These are phyloP conservation scores for Anas platyrhynchos DNA, from an alignment of 2,113 vertebrate genomes.

Conservation along the genomic window DNA sequence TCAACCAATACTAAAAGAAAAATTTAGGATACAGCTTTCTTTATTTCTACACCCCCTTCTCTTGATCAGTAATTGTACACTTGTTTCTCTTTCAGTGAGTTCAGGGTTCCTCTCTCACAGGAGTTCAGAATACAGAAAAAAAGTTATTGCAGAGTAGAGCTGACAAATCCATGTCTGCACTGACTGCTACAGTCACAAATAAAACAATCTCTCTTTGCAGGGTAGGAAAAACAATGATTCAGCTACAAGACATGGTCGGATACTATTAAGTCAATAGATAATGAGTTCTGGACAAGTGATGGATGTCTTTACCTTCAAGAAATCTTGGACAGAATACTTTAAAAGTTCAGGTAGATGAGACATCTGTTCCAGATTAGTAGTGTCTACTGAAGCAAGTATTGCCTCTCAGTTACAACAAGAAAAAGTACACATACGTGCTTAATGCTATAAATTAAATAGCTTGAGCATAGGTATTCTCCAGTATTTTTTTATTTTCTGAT, in stretches of 20 bases:
- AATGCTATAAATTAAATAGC: neutral
- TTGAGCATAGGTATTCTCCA: neutral
- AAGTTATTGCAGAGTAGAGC: neutral
- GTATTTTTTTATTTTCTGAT: neutral
- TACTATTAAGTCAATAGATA: neutral
- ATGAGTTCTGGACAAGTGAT: neutral
- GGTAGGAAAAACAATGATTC: neutral
- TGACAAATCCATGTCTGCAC: neutral
- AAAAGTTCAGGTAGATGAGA: neutral
- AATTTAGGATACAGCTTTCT: neutral
- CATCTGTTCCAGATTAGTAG: neutral
- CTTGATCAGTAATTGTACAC: neutral
- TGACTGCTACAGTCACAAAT: neutral
- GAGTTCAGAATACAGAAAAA: neutral
- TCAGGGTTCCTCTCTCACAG: neutral
- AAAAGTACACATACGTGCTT: rapidly evolving
- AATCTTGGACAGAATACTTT: neutral
- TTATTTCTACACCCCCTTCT: neutral
- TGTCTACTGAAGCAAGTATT: neutral
- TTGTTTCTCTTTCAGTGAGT: neutral
- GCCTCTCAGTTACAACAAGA: neutral
- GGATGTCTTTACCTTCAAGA: neutral
- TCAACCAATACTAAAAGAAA: neutral
- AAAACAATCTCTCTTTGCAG: neutral
- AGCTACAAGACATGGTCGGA: neutral